These are phyloP conservation scores for Plusia festucae DNA, from an alignment of 2,888 invertebrate species.

Conservation along the genomic window DNA sequence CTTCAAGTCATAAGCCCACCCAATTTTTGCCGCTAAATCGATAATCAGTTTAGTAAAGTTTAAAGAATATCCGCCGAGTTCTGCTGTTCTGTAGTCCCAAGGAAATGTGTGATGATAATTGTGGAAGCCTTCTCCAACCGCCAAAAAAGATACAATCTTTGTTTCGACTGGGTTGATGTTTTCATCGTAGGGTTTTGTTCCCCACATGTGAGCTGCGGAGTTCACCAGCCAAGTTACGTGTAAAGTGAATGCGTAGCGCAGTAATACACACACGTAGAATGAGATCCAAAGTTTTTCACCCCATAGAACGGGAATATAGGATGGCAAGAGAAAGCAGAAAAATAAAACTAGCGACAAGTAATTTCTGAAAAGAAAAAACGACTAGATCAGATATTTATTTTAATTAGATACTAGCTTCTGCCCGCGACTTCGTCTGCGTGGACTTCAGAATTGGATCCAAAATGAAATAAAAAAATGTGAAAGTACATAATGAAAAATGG, in stretches of 20 bases:
- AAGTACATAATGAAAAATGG: too few species aligned
- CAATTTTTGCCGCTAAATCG: conserved; percentile 56
- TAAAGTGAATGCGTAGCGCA: not conserved
- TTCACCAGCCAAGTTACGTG: not conserved
- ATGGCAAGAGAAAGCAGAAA: too few species aligned
- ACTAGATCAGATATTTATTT: too few species aligned
- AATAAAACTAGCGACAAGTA: too few species aligned
- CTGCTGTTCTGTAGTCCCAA: conserved; percentile 66
- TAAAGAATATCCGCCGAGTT: conserved; percentile 59
- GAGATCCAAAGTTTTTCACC: not conserved
- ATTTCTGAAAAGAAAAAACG: too few species aligned
- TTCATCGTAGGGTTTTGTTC: conserved; percentile 80
- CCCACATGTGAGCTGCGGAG: conserved; percentile 84
- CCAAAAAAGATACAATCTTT: conserved; percentile 42
- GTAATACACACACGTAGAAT: not conserved
- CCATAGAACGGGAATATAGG: too few species aligned
- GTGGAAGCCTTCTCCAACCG: conserved; percentile 70
- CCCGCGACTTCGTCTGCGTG: too few species aligned
- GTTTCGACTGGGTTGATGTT: conserved; percentile 62
- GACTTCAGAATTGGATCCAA: too few species aligned
- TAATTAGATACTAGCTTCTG: too few species aligned
- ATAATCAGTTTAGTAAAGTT: conserved; percentile 55
- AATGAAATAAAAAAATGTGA: too few species aligned
- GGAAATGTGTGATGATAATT: conserved; percentile 73
- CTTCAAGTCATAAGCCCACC: conserved; percentile 60